Evolutionary conservation across 2,888 invertebrate species (phyloP), one percentile per base, ranked within the genome.

Genomic region (Argyresthia albistria): DNA sequence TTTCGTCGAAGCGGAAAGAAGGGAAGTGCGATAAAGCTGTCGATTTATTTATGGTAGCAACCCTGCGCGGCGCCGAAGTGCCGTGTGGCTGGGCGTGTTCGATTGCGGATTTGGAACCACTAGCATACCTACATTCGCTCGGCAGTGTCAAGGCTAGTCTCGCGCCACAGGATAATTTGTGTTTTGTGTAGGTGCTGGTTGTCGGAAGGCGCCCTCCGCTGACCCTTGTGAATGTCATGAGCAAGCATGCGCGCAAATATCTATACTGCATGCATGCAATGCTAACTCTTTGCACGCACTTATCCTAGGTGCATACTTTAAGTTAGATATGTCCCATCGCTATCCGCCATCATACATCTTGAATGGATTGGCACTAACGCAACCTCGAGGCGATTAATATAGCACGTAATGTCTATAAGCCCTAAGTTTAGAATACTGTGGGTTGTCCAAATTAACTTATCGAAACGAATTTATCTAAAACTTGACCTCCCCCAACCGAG

Each of bases 1-100:
- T 62, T 72, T 73, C 70, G 62, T 35, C 63, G 72, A 73, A 75
- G 60, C 66, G 69, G 69, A 67, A 71, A 73, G 69, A 72, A 70
- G 65, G 74, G 76, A 70, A 69, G 66, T 69, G 9, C 64, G 69
- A 65, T 63, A 67, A 63, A 67, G 63, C 59, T 55, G 63, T 63
- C 60, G 56, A 60, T 67, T 69, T 75, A 72, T 75, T 74, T 75
- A 71, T 11, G 46, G 16, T 11, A 25, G 16, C 36, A 48, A 36
- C 14, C 3, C 8, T 25, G 25, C 7, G 25, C 35, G 35, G 25
- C 25, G 46, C 46, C 25, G 35, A 11, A 46, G 35, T n/a, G 25
- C 4, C 35, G 46, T 10, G 46, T 10, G 46, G 11, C 35, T 35
- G 9, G 14, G n/a, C 10, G n/a, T 11, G 39, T n/a, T 39, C n/a